Conservation (phyloP, 2,888 invertebrate genomes). For the Andrena fulva region DNA sequence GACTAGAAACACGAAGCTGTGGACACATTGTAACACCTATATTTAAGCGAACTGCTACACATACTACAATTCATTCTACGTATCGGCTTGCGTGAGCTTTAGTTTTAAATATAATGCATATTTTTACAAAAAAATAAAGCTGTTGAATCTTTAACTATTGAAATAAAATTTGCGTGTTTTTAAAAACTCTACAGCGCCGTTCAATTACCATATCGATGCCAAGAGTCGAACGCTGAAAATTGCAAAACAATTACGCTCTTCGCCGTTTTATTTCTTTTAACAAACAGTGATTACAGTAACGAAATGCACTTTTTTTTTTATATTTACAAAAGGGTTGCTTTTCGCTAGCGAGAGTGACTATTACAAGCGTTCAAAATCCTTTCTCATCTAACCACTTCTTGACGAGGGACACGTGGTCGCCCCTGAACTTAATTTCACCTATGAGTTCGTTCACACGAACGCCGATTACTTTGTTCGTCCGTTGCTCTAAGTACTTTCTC, state of each 20-base stretch:
- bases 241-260: neutral
- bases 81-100: slow-evolving; percentile 46
- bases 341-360: slow-evolving; percentile 26
- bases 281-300: slow-evolving; percentile 11
- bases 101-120: slow-evolving; percentile 58
- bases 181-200: slow-evolving; percentile 12
- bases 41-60: slow-evolving; percentile 28
- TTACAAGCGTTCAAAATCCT: slow-evolving; percentile 88
- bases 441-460: slow-evolving; percentile 91
- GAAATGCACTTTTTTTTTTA: slow-evolving; percentile 24
- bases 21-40: slow-evolving; percentile 15
- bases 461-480: slow-evolving; percentile 86
- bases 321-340: slow-evolving; percentile 41
- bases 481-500: slow-evolving; percentile 87
- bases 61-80: slow-evolving; percentile 33
- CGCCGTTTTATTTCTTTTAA: slow-evolving; percentile 23
- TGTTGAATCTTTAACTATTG: slow-evolving; percentile 46
- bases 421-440: slow-evolving; percentile 90
- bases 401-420: slow-evolving; percentile 90
- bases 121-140: slow-evolving; percentile 56
- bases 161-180: slow-evolving; percentile 41
- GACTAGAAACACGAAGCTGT: slow-evolving; percentile 23
- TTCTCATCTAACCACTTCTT: slow-evolving; percentile 89
- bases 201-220: slow-evolving; percentile 7
- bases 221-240: slow-evolving; percentile 4